A percentile compares a stretch with the other conserved stretches of the same genome.
These are phyloP conservation scores for Ochotona princeps DNA, from an alignment of 2,113 vertebrate genomes.

Conservation along the genomic window DNA sequence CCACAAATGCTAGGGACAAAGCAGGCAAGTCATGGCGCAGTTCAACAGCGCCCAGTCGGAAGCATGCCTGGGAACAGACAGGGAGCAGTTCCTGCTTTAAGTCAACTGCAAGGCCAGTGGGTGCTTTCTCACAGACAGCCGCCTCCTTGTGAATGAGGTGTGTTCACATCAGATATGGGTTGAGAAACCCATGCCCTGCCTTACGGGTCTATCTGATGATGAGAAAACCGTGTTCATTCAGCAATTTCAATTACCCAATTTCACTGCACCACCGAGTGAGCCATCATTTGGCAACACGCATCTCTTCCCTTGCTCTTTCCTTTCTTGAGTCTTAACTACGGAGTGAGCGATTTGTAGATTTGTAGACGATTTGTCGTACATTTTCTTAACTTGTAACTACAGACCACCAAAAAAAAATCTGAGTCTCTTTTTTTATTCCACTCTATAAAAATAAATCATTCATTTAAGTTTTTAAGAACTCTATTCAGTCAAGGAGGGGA, in stretches of 20 bases:
- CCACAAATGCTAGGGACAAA: background rate
- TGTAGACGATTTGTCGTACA: background rate
- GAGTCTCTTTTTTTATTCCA: background rate
- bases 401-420: background rate
- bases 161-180: background rate
- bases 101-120: background rate
- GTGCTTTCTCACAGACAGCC: background rate
- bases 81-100: background rate
- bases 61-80: background rate
- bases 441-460: constrained; percentile 8
- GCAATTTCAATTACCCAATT: background rate
- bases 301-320: background rate
- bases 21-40: too few relatives aligned
- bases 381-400: background rate
- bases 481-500: background rate
- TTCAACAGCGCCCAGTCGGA: too few relatives aligned
- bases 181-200: background rate
- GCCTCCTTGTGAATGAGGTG: background rate
- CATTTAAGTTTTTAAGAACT: background rate
- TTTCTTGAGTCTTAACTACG: background rate
- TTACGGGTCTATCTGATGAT: background rate
- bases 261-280: background rate
- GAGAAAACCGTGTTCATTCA: background rate
- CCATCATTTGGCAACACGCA: background rate
- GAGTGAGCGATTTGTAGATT: background rate